Evolutionary conservation across 2,797 vertebrate species (phyloP).

Genomic region (Triplophysa yarkandensis): DNA sequence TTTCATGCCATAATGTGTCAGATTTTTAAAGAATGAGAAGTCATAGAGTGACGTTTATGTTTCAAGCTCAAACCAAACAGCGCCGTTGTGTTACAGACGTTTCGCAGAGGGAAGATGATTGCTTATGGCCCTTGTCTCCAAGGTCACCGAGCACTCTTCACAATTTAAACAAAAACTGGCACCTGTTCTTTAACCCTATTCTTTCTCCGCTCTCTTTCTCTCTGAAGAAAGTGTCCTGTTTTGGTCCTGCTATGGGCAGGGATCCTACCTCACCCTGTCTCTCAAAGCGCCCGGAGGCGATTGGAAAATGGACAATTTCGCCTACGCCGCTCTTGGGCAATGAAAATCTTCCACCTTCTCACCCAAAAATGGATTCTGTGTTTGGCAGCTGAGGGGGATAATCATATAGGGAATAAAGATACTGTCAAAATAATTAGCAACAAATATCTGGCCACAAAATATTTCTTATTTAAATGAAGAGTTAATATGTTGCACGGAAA

Average conservation of each 20-base stretch:
- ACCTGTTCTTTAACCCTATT: conserved; percentile 2
- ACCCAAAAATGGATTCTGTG: conserved; percentile 26
- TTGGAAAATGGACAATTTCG: conserved; percentile 71
- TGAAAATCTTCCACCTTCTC: conserved; percentile 72
- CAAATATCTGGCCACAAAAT: background rate
- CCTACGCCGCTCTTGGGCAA: conserved; percentile 64
- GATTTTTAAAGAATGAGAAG: conserved; percentile 8
- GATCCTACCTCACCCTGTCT: conserved; percentile 66
- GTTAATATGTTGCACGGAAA: too few relatives aligned
- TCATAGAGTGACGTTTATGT: background rate
- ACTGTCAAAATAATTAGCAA: background rate
- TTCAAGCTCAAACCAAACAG: background rate
- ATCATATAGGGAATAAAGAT: background rate
- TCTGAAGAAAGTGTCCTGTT: conserved; percentile 69
- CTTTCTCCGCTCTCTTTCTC: conserved; percentile 29
- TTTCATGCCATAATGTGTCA: conserved; percentile 4
- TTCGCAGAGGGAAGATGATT: background rate
- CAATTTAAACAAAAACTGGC: conserved; percentile 12
- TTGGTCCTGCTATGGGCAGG: conserved; percentile 61
- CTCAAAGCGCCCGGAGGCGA: conserved; percentile 63
- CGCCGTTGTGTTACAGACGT: background rate
- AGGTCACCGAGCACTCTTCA: background rate
- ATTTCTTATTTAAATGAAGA: too few relatives aligned
- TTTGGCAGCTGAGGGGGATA: background rate
- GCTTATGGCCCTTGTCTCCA: background rate